Percentiles rank a stretch among this genome's conserved stretches.
phyloP scores from a whole-genome alignment of 2,888 invertebrate genomes.

The Xanthorhoe spadicearia region DNA sequence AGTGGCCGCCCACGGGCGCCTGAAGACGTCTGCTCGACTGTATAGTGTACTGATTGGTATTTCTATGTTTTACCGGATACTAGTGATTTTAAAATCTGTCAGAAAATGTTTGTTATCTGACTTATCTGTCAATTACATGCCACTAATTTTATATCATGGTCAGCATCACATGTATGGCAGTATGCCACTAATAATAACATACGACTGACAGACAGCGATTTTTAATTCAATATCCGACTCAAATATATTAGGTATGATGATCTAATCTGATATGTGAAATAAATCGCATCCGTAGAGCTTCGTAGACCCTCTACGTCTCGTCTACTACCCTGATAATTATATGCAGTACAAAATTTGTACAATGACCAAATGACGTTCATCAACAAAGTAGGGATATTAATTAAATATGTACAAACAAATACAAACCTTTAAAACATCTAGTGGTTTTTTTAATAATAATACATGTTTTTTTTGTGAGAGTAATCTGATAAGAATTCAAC shows the following conservation, averaged over 20 bases:
- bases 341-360: too few species aligned
- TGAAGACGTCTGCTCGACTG: constrained; percentile 57
- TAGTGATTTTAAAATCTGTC: constrained; percentile 13
- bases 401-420: too few species aligned
- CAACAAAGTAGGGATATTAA: too few species aligned
- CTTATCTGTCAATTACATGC: constrained; percentile 12
- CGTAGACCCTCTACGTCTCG: constrained; percentile 37
- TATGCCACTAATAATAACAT: constrained; percentile 8
- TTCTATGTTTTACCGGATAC: constrained; percentile 45
- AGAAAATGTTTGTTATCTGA: constrained; percentile 10
- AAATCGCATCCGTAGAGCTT: constrained; percentile 16
- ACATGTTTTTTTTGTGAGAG: too few species aligned
- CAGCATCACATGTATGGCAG: constrained; percentile 13
- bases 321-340: too few species aligned
- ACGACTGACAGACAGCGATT: background rate
- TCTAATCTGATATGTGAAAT: background rate
- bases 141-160: background rate
- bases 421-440: too few species aligned
- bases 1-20: constrained; percentile 73
- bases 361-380: too few species aligned
- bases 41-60: constrained; percentile 49
- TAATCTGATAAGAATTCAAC: too few species aligned
- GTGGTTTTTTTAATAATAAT: too few species aligned
- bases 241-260: too few species aligned
- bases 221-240: background rate